Base-by-base conservation (phyloP, 92 coral and sea anemone species). In the Zoanthus sansibaricus region DNA sequence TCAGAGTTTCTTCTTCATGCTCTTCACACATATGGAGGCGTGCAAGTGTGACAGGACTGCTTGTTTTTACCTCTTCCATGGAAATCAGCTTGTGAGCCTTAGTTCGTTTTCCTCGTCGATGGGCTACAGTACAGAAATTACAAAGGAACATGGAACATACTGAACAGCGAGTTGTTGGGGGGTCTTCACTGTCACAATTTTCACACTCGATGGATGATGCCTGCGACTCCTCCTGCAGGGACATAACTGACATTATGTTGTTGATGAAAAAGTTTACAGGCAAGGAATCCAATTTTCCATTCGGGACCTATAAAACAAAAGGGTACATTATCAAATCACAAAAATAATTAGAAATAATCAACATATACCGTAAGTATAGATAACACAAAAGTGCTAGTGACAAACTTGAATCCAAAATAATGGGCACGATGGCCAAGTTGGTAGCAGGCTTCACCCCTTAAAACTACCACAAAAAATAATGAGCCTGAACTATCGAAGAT, bases 101-200 rank as follows among this genome's bases (percentile, higher is more conserved):
- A 14, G 87, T 71, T 10, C 86, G 80, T 73, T 83, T 69, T 33
- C 79, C 78, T 20, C 95, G 73, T 33, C 71, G 74, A 79, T 95
- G 96, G 9, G 90, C 93, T 58, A 88, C 88, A 7, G 86, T 86
- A 88, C 98, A 93, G 77, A 89, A 93, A 6, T 91, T 79, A 62
- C 98, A 95, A 86, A 95, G 77, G 87, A 86, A 88, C 70, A 79
- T 55, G 3, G 88, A 71, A 77, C 98, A 95, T 54, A 82, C 82
- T 33, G 84, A 72, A 77, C 98, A 95, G 15, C 92, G 89, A 13
- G 92, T 87, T 6, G 52, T 83, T 45, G 90, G 92, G 17, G 89
- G 10, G 11, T 93, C 94, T 30, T 79, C 87, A 69, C 74, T 91
- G 86, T 94, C 92, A 73, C 98, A 95, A 56, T 88, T 88, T 20